Evolutionary conservation across 2,797 vertebrate genomes (phyloP).

Genomic region (Acestrorhynchus altus): DNA sequence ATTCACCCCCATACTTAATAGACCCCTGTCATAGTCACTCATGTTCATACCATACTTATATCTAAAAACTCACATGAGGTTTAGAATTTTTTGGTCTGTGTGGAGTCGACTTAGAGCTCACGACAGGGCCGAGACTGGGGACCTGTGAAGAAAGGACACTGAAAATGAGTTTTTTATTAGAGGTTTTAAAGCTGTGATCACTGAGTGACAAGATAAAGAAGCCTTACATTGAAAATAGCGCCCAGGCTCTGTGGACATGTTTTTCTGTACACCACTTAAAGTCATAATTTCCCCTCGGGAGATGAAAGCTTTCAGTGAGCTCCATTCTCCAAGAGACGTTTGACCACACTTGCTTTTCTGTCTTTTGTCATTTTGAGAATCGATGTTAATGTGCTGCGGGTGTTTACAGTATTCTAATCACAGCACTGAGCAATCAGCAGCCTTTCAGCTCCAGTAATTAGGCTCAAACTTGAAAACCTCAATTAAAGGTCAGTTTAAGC

Average conservation of each 20-base stretch:
- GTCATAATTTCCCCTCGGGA: neutral
- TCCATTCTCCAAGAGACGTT: neutral
- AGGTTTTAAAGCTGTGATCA: neutral
- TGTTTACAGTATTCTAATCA: neutral
- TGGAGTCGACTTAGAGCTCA: neutral
- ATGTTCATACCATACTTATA: too few relatives aligned
- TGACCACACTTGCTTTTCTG: neutral
- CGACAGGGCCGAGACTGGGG: neutral
- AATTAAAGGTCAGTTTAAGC: neutral
- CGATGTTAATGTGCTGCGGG: neutral
- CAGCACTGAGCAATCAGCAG: neutral
- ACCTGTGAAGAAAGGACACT: neutral
- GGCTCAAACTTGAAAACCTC: neutral
- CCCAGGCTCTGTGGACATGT: neutral
- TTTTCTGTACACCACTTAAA: neutral
- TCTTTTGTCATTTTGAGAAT: neutral
- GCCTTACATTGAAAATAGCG: neutral
- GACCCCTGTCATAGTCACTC: too few relatives aligned
- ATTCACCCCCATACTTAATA: too few relatives aligned
- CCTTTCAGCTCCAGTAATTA: neutral
- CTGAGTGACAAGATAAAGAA: neutral
- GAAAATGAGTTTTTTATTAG: neutral
- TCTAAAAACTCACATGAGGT: too few relatives aligned
- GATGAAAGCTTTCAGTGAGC: neutral
- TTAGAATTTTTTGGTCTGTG: neutral